phyloP scores from a whole-genome alignment of 2,113 vertebrate genomes.

The Eublepharis macularius region DNA sequence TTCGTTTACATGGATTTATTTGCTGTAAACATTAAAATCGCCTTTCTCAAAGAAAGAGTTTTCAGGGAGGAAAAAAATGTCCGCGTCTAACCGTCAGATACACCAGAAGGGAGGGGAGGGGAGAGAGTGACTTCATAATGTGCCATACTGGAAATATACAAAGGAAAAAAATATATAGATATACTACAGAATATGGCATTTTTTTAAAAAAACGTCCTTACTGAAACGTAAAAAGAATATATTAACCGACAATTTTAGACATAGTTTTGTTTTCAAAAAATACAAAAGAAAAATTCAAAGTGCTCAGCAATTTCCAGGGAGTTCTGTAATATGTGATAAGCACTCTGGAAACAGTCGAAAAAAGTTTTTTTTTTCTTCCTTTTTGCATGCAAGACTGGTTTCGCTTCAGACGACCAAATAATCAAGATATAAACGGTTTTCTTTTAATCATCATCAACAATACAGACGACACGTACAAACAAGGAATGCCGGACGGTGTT shows the following conservation, averaged over 20 bases:
- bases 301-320: slow-evolving; percentile 90
- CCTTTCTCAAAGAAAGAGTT: slow-evolving; percentile 93
- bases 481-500: slow-evolving; percentile 96
- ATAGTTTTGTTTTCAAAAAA: slow-evolving; percentile 70
- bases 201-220: slow-evolving; percentile 75
- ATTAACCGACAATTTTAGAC: slow-evolving; percentile 88
- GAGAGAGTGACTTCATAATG: slow-evolving; percentile 78
- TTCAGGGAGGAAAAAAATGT: slow-evolving; percentile 74
- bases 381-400: slow-evolving; percentile 94
- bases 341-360: slow-evolving; percentile 86
- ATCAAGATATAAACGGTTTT: slow-evolving; percentile 98
- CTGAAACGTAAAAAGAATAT: slow-evolving; percentile 82
- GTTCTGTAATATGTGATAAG: slow-evolving; percentile 80
- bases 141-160: slow-evolving; percentile 81
- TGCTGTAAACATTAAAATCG: slow-evolving; percentile 98
- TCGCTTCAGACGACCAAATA: slow-evolving; percentile 95
- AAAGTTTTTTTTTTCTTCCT: slow-evolving; percentile 61
- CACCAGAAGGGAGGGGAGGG: slow-evolving; percentile 78
- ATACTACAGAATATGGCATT: slow-evolving; percentile 79
- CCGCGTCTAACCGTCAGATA: slow-evolving; percentile 82
- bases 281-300: slow-evolving; percentile 80
- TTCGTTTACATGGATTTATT: slow-evolving; percentile 88
- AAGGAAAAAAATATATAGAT: slow-evolving; percentile 71
- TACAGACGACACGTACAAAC: slow-evolving; percentile 99
- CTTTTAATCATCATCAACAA: slow-evolving; percentile 97